A percentile compares a stretch with the other conserved stretches of the same genome.
Evolutionary conservation across 1,140 invertebrate genomes (phyloP).

Genomic region (Armadillidium nasatum): DNA sequence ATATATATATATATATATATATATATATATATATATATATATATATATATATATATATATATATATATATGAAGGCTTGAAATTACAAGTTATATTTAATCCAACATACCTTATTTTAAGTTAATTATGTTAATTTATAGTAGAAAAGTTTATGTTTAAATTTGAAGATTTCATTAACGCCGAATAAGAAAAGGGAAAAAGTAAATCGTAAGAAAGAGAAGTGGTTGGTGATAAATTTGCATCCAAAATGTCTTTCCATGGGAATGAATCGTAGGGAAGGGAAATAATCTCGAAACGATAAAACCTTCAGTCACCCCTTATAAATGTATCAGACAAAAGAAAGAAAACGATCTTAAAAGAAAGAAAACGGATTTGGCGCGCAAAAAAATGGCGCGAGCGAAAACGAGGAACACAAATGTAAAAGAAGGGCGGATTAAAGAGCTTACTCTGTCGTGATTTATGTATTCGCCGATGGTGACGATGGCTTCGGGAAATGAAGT

Average conservation of each 20-base stretch:
- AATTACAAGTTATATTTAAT: background rate
- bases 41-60: background rate
- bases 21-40: background rate
- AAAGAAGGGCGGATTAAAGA: constrained; percentile 4
- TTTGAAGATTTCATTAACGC: background rate
- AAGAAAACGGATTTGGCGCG: background rate
- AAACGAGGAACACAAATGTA: no score
- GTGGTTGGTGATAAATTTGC: constrained; percentile 1
- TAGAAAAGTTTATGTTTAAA: background rate
- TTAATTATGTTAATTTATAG: background rate
- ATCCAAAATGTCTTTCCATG: background rate
- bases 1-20: constrained; percentile 17
- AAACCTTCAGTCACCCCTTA: background rate
- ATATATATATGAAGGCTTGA: no score
- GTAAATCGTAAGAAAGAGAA: background rate
- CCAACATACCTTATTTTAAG: background rate
- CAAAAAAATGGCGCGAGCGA: background rate
- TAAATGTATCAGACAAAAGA: background rate
- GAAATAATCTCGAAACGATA: background rate
- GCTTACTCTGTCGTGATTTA: constrained; percentile 22
- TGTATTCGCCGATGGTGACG: constrained; percentile 26
- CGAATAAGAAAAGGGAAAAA: background rate
- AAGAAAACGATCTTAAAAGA: background rate
- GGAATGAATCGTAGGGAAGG: background rate
- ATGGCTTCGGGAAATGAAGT: constrained; percentile 29